Base-by-base conservation (phyloP, 2,113 vertebrate species). In the Festucalex cinctus region DNA sequence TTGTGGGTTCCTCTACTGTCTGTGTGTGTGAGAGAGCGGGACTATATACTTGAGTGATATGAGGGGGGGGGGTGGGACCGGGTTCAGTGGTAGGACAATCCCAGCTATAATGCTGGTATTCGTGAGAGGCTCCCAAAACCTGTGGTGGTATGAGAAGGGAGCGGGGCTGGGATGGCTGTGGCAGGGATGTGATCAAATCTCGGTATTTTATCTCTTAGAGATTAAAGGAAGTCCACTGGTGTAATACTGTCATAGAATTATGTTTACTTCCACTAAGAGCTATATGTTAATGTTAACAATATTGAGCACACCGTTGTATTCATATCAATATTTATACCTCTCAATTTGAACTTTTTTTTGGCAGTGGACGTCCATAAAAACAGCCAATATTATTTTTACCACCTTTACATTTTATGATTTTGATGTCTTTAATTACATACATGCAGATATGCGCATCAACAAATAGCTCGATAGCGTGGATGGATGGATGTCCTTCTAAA, bases 101-200 rank as follows among this genome's bases (percentile, higher is more conserved):
- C 76, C 17, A 56, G 71, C 69, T 83, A 92, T n/a, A n/a, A n/a
- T 92, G 91, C 91, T 90, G 91, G 91, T 92, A 92, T 92, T 91
- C 90, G 91, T 92, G 91, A 92, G 86, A 92, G 82, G 72, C 78
- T 83, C 78, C 79, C 28, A 63, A 85, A 85, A 85, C 83, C 77
- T 77, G 73, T 54, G 83, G 78, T 3, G 37, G 82, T 69, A 77
- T 74, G 48, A 65, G 58, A 20, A 71, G 65, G 53, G 71, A 70
- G 58, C 46, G 62, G 9, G 51, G 49, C 14, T 51, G 39, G 53
- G 62, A 66, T 28, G 77, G 65, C 20, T 43, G 71, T 39, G 69
- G 58, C 49, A 59, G 68, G 48, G 61, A 80, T 69, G 60, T 58
- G 70, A 73, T 68, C 68, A 68, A 81, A 78, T 64, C 59, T 43